Base-by-base conservation (phyloP, 2,888 invertebrate genomes). In the Calameuta idolon region DNA sequence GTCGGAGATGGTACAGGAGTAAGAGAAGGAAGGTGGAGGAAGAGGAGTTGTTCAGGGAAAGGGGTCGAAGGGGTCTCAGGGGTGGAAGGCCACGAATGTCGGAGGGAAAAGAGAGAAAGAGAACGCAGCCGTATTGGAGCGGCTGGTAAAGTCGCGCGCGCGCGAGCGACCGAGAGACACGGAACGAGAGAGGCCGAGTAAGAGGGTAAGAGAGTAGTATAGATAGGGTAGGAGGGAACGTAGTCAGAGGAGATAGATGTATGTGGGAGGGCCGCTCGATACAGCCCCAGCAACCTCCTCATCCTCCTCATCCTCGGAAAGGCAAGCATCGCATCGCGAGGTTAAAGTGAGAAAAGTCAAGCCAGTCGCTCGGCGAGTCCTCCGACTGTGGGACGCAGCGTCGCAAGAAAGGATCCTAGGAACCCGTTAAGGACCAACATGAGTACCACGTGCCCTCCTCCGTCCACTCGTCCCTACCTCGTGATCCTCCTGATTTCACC, bases 241-340 rank as follows among this genome's bases (percentile, higher is more conserved):
- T 81, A 85, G 86, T 88, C 87, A 87, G 90, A 88, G 89, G 90
- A 91, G 91, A 91, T 91, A 91, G 91, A 91, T 91, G 91, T 91
- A 90, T 90, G 89, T 91, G 90, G 90, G 91, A 91, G 90, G 91
- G 90, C 90, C 91, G 91, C 91, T 91, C 90, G 91, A 91, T 91
- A 91, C 91, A 91, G 91, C 91, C 88, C 91, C 91, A 91, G 91
- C 91, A 89, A 74, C 79, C 79, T 76, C 79, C 79, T 80, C 81
- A 75, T 82, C 81, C 88, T 86, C 83, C 77, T 77, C 55, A 76
- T 78, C 78, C 78, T 81, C 78, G 86, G 86, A 86, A 90, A 89
- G 88, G 90, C 89, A 90, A 90, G 90, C 91, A 90, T 90, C 90
- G 90, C 89, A 90, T 90, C 90, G 90, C 88, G 88, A 90, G 90